These are phyloP conservation scores for Cydia fagiglandana DNA, from an alignment of 1,140 invertebrate genomes.

Conservation along the genomic window DNA sequence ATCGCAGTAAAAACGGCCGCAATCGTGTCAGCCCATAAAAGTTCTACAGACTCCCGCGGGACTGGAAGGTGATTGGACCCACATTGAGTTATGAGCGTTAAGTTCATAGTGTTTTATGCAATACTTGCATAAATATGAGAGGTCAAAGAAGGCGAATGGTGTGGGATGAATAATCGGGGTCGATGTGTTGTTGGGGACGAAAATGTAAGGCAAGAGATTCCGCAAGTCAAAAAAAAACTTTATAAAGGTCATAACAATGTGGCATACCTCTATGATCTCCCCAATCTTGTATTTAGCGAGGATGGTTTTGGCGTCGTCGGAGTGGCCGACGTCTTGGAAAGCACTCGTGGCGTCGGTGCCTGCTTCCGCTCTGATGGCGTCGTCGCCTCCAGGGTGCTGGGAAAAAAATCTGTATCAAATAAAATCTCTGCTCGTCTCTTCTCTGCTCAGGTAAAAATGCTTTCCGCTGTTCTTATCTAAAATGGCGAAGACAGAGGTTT, in stretches of 20 bases:
- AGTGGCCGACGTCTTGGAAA: constrained; percentile 84
- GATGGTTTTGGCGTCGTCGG: constrained; percentile 80
- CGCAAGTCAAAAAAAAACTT: too few species aligned
- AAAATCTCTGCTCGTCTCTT: too few species aligned
- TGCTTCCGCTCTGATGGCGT: constrained; percentile 81
- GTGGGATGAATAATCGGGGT: too few species aligned
- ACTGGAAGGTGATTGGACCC: not conserved
- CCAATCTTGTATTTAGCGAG: constrained; percentile 84
- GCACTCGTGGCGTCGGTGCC: constrained; percentile 83
- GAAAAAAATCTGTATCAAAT: constrained; percentile 34
- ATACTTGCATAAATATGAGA: too few species aligned
- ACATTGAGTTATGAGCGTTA: not conserved
- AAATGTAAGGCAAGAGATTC: too few species aligned
- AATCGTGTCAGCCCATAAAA: not conserved
- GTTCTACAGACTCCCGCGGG: not conserved
- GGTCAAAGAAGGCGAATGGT: too few species aligned
- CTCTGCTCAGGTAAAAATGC: too few species aligned
- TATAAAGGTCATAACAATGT: not conserved
- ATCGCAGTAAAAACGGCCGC: not conserved
- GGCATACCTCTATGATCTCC: constrained; percentile 78
- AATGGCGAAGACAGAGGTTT: too few species aligned
- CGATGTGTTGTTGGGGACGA: too few species aligned
- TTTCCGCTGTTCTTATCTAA: too few species aligned
- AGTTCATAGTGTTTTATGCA: not conserved
- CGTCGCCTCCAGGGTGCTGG: constrained; percentile 85